phyloP scores from a whole-genome alignment of 1,140 invertebrate genomes.

The Drosophila erecta region DNA sequence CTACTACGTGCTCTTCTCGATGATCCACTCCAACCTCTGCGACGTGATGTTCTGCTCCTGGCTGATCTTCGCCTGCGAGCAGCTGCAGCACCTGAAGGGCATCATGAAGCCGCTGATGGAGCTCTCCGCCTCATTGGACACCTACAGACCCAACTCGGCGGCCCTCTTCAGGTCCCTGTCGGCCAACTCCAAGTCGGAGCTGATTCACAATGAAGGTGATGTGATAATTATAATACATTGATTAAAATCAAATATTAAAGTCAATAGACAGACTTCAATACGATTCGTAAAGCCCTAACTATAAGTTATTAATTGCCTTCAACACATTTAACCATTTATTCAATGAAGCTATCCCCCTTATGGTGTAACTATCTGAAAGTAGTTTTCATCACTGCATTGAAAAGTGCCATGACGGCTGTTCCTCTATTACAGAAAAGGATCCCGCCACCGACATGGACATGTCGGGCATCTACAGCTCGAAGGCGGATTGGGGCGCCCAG shows the following conservation, averaged over 20 bases:
- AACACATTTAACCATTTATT: too few relatives aligned
- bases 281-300: too few relatives aligned
- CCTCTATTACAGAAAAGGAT: constrained; percentile 84
- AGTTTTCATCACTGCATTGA: not conserved
- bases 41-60: constrained; percentile 93
- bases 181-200: constrained; percentile 86
- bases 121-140: constrained; percentile 91
- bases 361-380: too few relatives aligned
- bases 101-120: constrained; percentile 94
- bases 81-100: constrained; percentile 92
- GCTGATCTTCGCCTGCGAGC: constrained; percentile 93
- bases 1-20: constrained; percentile 90
- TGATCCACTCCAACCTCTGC: constrained; percentile 89
- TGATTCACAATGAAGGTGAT: constrained; percentile 85
- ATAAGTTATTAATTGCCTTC: too few relatives aligned
- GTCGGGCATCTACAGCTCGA: constrained; percentile 90
- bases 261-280: too few relatives aligned
- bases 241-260: too few relatives aligned
- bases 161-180: constrained; percentile 89
- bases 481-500: constrained; percentile 90
- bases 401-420: constrained; percentile 1
- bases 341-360: too few relatives aligned
- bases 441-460: constrained; percentile 86
- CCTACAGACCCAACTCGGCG: constrained; percentile 91
- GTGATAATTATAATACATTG: too few relatives aligned